Conservation (phyloP, 2,797 vertebrate species). For the Rachycentron canadum region DNA sequence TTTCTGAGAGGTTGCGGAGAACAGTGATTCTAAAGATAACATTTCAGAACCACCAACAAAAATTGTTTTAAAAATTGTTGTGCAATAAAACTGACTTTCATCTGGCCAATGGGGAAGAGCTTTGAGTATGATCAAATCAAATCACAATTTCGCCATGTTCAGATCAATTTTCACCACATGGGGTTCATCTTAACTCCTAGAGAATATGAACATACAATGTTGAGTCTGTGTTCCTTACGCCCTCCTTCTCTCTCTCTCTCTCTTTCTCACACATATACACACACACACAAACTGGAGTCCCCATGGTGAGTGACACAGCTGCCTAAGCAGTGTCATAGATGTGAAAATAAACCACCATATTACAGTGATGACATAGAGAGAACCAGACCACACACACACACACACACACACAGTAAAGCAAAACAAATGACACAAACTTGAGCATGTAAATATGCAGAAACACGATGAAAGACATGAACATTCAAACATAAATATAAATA, state of each 20-base stretch:
- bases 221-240: not conserved
- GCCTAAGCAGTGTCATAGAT: conserved; percentile 46
- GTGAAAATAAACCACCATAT: conserved; percentile 70
- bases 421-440: conserved; percentile 57
- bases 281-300: conserved; percentile 22
- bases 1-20: conserved; percentile 12
- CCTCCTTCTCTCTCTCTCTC: no score
- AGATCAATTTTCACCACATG: conserved; percentile 20
- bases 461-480: conserved; percentile 40
- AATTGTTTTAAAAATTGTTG: conserved; percentile 14
- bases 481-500: conserved; percentile 37
- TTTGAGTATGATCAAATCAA: not conserved
- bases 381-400: conserved; percentile 52
- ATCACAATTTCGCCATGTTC: not conserved
- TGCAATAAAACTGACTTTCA: conserved; percentile 19
- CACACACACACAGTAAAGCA: conserved; percentile 33
- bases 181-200: not conserved
- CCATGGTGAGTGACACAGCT: conserved; percentile 53
- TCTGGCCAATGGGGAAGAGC: not conserved
- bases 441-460: conserved; percentile 65
- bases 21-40: not conserved
- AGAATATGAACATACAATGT: not conserved
- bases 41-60: conserved; percentile 25
- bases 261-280: conserved; percentile 7
- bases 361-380: conserved; percentile 54